A percentile compares a stretch with the other conserved stretches of the same genome.
phyloP scores from a whole-genome alignment of 2,797 vertebrate species.

The Parambassis ranga region DNA sequence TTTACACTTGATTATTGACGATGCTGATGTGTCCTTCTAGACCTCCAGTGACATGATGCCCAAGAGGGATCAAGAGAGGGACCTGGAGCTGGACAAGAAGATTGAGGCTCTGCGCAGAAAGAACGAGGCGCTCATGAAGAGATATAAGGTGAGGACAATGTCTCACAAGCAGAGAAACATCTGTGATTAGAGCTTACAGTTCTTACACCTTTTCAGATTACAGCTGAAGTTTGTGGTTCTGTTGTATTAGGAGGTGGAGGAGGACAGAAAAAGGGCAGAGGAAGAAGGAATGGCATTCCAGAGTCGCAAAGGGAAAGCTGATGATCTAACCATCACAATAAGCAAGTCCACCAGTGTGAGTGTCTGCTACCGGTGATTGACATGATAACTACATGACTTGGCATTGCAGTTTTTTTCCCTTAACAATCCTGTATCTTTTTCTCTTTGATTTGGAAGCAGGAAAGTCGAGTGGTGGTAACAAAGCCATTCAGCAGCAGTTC shows the following conservation, averaged over 20 bases:
- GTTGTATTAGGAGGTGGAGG: conserved; percentile 92
- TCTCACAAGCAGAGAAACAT: not conserved
- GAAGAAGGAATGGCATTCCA: conserved; percentile 89
- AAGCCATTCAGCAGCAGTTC: conserved; percentile 70
- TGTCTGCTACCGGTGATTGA: not conserved
- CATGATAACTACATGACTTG: too few species aligned
- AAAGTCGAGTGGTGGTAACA: conserved; percentile 90
- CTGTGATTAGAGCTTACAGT: not conserved
- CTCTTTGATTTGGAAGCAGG: conserved; percentile 76
- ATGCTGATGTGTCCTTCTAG: conserved; percentile 32
- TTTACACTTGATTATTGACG: not conserved
- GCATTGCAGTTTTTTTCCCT: too few species aligned
- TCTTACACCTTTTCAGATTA: conserved; percentile 13
- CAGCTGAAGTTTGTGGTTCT: conserved; percentile 19
- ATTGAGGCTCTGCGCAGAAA: conserved; percentile 94
- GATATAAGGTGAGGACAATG: conserved; percentile 87
- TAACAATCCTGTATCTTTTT: not conserved
- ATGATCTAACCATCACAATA: conserved; percentile 94
- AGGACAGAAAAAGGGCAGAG: conserved; percentile 92
- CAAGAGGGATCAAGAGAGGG: conserved; percentile 88
- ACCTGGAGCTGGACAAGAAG: conserved; percentile 92
- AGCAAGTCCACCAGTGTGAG: conserved; percentile 90
- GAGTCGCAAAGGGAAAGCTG: conserved; percentile 82
- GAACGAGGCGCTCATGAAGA: conserved; percentile 91
- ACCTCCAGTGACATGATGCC: conserved; percentile 76